phyloP scores from a whole-genome alignment of 2,113 vertebrate species.

The Donacobius atricapilla region DNA sequence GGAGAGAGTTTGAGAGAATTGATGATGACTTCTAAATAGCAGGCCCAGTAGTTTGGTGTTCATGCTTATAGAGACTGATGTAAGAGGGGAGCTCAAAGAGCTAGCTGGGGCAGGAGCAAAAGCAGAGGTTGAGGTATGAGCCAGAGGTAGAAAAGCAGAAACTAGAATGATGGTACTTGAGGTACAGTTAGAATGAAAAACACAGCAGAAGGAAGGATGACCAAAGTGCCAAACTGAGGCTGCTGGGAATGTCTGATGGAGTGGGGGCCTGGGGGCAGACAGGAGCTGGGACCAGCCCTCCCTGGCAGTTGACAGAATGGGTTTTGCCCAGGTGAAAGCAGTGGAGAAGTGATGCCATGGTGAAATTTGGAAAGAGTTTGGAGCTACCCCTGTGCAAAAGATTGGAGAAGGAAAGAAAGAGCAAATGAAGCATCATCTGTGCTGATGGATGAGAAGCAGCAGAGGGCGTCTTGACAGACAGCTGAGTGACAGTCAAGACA shows the following conservation, averaged over 20 bases:
- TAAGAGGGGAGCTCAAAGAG: neutral
- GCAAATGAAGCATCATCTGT: neutral
- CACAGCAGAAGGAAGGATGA: neutral
- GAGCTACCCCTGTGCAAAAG: neutral
- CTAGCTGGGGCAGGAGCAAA: neutral
- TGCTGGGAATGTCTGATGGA: neutral
- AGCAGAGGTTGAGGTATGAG: neutral
- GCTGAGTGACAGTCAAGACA: neutral
- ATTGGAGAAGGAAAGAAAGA: neutral
- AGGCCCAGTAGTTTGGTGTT: neutral
- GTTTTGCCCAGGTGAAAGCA: neutral
- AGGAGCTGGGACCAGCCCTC: neutral
- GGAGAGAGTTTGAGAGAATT: neutral
- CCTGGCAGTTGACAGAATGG: neutral
- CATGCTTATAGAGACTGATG: fast-evolving
- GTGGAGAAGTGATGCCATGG: neutral
- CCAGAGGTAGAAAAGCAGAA: neutral
- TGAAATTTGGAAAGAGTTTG: neutral
- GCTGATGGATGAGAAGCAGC: neutral
- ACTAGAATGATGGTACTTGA: neutral
- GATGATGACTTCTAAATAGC: neutral
- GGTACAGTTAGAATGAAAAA: neutral
- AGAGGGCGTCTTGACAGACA: fast-evolving
- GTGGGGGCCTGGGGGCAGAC: fast-evolving
- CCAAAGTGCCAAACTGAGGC: neutral